Percentiles rank a stretch among this genome's conserved stretches.
Evolutionary conservation across 2,888 invertebrate genomes (phyloP).

Genomic region (Morpho deidamia): DNA sequence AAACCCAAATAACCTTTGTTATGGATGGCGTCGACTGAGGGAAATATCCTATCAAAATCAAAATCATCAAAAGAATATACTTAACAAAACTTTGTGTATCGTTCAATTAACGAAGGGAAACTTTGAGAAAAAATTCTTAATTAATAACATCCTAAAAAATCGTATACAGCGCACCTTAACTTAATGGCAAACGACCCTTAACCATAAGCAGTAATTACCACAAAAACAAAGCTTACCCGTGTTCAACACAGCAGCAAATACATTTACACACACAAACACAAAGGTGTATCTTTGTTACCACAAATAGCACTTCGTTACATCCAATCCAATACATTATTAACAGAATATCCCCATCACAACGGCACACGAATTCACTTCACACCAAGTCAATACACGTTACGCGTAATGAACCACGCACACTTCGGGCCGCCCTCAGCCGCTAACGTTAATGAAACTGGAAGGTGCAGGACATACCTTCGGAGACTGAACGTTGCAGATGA

Average conservation of each 20-base stretch:
- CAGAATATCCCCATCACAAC: conserved; percentile 1
- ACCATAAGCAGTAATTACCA: too few relatives aligned
- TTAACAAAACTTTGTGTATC: too few relatives aligned
- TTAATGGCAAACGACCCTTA: too few relatives aligned
- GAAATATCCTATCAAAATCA: too few relatives aligned
- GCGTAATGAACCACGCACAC: conserved; percentile 2
- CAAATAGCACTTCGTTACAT: not conserved
- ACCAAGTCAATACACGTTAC: not conserved
- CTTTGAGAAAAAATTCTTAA: not conserved
- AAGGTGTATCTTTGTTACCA: not conserved
- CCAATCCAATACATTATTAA: not conserved
- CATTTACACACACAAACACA: not conserved
- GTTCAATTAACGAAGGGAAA: too few relatives aligned
- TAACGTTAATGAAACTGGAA: not conserved
- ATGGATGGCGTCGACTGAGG: too few relatives aligned
- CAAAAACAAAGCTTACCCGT: not conserved
- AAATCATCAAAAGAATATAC: not conserved
- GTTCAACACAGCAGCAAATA: not conserved
- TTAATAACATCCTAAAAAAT: too few relatives aligned
- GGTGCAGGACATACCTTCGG: not conserved
- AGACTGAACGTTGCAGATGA: not conserved
- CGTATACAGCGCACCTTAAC: too few relatives aligned
- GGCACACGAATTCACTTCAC: conserved; percentile 4
- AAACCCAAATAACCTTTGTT: too few relatives aligned
- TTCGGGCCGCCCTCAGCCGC: not conserved